Evolutionary conservation across 92 coral and sea anemone genomes (phyloP), one percentile per base, ranked within the genome.

Genomic region (Palythoa heliodiscus): DNA sequence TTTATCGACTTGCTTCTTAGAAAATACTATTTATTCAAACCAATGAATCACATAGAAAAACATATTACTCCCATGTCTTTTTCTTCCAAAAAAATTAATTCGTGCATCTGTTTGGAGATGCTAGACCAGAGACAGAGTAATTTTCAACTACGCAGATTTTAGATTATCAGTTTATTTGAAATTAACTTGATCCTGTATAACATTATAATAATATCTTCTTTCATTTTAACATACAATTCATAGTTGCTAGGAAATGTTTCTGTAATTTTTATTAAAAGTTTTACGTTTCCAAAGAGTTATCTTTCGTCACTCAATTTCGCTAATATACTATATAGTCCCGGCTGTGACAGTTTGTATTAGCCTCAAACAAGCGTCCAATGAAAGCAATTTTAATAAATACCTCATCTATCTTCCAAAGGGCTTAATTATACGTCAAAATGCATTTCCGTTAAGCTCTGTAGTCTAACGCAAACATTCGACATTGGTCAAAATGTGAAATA

Each of bases 261-360:
- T 23, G 22, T 4, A 60, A 1, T 54, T 54, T 17, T 60, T 14
- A 60, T 24, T 20, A 20, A 22, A 67, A 67, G 10, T 29, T 5
- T 16, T 69, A 17, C 11, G 37, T 69, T 69, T 69, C 2, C 7
- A 13, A 69, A 69, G 11, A 25, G 16, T 7, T 29, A 69, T 25
- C 73, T 25, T 69, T 69, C 43, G 73, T 29, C 73, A 25, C 73
- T 69, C 47, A 25, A 29, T 69, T n/a, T n/a, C 73, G 69, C 24
- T 63, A 4, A 20, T n/a, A n/a, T n/a, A 63, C 22, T 17, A 5
- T 43, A 43, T 43, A 43, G 9, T 29, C 69, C 69, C 1, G 10
- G 19, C 24, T 63, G 11, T n/a, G 29, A 63, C 69, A 63, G 69
- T 1, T 63, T 9, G 22, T 69, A 12, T n/a, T 3, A 64, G 29